Evolutionary conservation across 2,797 vertebrate species (phyloP).

Genomic region (Danio aesculapii): DNA sequence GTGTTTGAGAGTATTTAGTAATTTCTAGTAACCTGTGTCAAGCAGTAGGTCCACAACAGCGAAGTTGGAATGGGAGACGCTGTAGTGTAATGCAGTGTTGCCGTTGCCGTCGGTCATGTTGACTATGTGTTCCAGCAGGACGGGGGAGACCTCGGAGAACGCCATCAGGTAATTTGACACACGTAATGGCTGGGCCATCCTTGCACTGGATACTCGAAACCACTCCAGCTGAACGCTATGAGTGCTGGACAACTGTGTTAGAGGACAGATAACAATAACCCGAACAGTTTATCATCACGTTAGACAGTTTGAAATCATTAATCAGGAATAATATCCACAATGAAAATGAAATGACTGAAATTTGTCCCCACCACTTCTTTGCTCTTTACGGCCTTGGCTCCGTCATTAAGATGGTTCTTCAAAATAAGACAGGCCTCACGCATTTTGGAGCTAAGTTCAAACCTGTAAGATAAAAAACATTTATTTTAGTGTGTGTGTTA

Average conservation of each 20-base stretch:
- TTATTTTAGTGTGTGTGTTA: not conserved
- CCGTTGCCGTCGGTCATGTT: conserved; percentile 94
- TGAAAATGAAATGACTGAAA: not conserved
- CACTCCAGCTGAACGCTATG: conserved; percentile 91
- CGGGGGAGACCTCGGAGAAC: conserved; percentile 81
- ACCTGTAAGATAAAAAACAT: conserved; percentile 75
- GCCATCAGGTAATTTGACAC: conserved; percentile 88
- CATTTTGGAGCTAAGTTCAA: conserved; percentile 91
- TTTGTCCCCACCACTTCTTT: conserved; percentile 87
- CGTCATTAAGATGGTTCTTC: conserved; percentile 86
- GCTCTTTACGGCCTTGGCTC: conserved; percentile 77
- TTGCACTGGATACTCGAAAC: conserved; percentile 94
- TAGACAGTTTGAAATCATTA: not conserved
- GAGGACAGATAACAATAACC: not conserved
- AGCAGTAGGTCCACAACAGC: conserved; percentile 87
- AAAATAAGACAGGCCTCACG: conserved; percentile 92
- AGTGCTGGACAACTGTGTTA: conserved; percentile 82
- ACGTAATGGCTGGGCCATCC: conserved; percentile 75
- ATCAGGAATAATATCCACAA: not conserved
- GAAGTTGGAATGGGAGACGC: conserved; percentile 96
- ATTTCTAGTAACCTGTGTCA: conserved; percentile 83
- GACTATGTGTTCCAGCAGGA: conserved; percentile 86
- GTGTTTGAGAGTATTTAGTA: no score
- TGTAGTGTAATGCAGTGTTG: conserved; percentile 97
- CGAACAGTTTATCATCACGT: not conserved